These are phyloP conservation scores for Drepana falcataria DNA, from an alignment of 2,888 invertebrate genomes.

Conservation along the genomic window DNA sequence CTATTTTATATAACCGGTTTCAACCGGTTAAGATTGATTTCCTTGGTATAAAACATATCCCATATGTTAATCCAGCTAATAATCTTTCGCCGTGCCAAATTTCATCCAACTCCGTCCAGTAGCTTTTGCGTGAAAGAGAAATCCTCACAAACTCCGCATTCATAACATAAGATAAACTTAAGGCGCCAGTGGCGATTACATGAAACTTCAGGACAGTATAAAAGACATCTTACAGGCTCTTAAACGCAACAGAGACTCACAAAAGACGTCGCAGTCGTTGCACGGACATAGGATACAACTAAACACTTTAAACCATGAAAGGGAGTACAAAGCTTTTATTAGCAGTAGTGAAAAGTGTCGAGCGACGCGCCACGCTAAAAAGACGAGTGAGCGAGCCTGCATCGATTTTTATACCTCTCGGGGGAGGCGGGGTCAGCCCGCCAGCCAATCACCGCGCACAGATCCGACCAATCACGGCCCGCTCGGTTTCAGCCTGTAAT, in stretches of 20 bases:
- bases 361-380: constrained; percentile 61
- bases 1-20: no score
- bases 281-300: constrained; percentile 69
- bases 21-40: no score
- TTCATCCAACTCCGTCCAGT: no score
- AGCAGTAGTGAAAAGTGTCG: constrained; percentile 68
- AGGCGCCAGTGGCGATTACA: neutral
- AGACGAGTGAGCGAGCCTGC: constrained; percentile 50
- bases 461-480: constrained; percentile 64
- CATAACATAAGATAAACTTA: neutral
- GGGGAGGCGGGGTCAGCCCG: constrained; percentile 65
- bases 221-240: constrained; percentile 55
- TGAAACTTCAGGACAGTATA: constrained; percentile 37
- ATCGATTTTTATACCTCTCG: constrained; percentile 76
- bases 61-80: no score
- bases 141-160: no score
- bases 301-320: constrained; percentile 72
- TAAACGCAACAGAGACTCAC: constrained; percentile 59
- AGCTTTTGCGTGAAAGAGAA: no score
- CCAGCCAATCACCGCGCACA: constrained; percentile 69
- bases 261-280: constrained; percentile 63
- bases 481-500: constrained; percentile 64
- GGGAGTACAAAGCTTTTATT: constrained; percentile 71
- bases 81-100: no score
- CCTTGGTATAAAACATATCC: no score